These are phyloP conservation scores for Chaenogobius annularis DNA, from an alignment of 2,113 vertebrate species.

Conservation along the genomic window DNA sequence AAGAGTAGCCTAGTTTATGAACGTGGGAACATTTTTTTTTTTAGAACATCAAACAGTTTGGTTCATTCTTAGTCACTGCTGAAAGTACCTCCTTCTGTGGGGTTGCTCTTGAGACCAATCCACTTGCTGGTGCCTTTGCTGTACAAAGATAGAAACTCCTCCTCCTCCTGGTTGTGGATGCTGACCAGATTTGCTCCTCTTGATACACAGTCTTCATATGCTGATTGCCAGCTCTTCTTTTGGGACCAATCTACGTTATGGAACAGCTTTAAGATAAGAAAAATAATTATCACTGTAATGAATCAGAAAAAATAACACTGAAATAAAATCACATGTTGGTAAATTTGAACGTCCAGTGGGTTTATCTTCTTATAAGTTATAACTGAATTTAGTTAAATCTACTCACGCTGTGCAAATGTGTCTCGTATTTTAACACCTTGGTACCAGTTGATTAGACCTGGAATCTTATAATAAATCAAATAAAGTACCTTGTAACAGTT, in stretches of 20 bases:
- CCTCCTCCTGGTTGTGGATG: constrained; percentile 73
- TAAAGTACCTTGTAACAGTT: constrained; percentile 70
- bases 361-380: too few species aligned
- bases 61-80: not conserved
- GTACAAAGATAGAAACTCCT: constrained; percentile 69
- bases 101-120: constrained; percentile 76
- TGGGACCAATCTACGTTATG: constrained; percentile 64
- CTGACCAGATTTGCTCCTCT: constrained; percentile 74
- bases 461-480: too few species aligned
- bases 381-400: too few species aligned
- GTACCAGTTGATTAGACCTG: not conserved
- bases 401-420: too few species aligned
- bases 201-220: constrained; percentile 69
- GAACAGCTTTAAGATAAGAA: constrained; percentile 64
- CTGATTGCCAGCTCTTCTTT: constrained; percentile 77
- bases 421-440: not conserved
- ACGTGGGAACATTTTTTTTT: not conserved
- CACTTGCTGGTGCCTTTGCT: constrained; percentile 72
- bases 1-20: constrained; percentile 67
- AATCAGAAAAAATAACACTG: not conserved
- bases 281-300: not conserved
- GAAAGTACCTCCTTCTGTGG: constrained; percentile 69
- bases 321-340: not conserved
- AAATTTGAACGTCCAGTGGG: not conserved
- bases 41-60: not conserved